A percentile compares a stretch with the other conserved stretches of the same genome.
phyloP scores from a whole-genome alignment of 2,113 vertebrate genomes.

The Quiscalus mexicanus region DNA sequence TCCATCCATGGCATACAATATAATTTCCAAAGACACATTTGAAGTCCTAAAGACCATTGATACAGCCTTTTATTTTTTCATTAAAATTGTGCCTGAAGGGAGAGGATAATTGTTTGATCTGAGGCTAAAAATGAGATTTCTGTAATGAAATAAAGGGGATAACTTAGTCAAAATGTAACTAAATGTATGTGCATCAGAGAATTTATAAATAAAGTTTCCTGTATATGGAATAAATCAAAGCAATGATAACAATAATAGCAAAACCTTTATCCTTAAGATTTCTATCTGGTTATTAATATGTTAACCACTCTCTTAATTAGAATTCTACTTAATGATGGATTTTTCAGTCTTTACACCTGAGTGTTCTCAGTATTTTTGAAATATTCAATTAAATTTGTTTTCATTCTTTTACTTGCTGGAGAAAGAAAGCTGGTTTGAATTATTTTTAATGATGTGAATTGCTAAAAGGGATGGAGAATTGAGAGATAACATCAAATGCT shows the following conservation, averaged over 20 bases:
- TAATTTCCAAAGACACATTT: background rate
- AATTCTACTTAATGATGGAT: conserved; percentile 22
- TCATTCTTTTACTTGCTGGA: background rate
- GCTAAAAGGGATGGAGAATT: background rate
- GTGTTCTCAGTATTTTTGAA: conserved; percentile 28
- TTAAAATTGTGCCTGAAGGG: background rate
- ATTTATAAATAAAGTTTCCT: background rate
- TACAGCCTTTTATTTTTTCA: background rate
- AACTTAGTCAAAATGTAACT: background rate
- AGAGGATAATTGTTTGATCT: background rate
- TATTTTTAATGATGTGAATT: background rate
- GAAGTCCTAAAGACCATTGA: background rate
- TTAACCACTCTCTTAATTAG: conserved; percentile 59
- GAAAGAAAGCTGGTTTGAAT: background rate
- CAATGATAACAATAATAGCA: background rate
- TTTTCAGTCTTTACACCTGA: conserved; percentile 21
- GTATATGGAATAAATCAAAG: background rate
- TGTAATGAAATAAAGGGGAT: background rate
- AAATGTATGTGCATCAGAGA: background rate
- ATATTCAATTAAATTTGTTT: conserved; percentile 50
- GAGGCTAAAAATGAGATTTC: background rate
- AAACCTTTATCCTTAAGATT: background rate
- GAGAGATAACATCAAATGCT: conserved; percentile 43
- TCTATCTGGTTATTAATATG: conserved; percentile 35
- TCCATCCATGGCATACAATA: background rate